These are phyloP conservation scores for Pristiophorus japonicus DNA, from an alignment of 2,113 vertebrate genomes.

Conservation along the genomic window DNA sequence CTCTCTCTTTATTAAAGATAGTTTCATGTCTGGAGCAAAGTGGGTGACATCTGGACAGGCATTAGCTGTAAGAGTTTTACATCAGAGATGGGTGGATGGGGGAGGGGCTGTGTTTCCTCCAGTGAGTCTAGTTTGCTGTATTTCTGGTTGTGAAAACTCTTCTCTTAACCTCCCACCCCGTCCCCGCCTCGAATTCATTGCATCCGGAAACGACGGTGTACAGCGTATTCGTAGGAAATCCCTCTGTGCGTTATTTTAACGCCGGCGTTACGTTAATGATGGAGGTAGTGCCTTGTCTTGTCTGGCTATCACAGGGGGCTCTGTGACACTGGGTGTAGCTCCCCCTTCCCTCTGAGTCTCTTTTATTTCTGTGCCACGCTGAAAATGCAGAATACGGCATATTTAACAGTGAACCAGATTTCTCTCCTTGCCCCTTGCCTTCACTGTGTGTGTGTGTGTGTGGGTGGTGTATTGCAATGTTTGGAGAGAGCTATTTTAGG, in stretches of 20 bases:
- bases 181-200: too few species aligned
- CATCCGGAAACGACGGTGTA: not conserved
- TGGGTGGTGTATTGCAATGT: not conserved
- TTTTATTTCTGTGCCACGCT: not conserved
- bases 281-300: too few species aligned
- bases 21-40: not conserved
- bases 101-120: not conserved
- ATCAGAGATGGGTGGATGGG: not conserved
- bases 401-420: not conserved
- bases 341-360: not conserved
- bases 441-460: too few species aligned
- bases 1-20: too few species aligned
- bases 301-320: too few species aligned
- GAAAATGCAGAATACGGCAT: not conserved
- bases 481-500: not conserved
- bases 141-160: too few species aligned
- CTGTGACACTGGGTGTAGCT: not conserved
- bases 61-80: not conserved
- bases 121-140: not conserved
- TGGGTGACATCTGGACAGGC: not conserved
- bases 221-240: not conserved
- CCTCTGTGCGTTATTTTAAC: not conserved
- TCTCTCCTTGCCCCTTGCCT: not conserved
- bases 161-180: too few species aligned
- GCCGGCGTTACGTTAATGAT: not conserved